Conservation (phyloP, 2,797 vertebrate species). For the Distichodus sexfasciatus region DNA sequence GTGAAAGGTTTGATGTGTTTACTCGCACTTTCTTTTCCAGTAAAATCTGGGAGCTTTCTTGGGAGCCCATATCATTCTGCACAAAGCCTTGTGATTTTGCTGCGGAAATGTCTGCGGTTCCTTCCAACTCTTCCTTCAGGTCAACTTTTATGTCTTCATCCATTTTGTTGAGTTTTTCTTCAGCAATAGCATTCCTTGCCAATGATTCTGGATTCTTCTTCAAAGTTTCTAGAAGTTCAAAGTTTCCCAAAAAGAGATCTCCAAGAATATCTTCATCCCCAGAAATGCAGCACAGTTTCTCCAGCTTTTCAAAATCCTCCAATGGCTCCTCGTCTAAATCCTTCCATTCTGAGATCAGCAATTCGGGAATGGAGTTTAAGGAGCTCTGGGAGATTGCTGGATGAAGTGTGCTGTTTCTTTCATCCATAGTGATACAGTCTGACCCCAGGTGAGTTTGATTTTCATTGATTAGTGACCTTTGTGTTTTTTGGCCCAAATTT, state of each 20-base stretch:
- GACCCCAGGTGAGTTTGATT: conserved; percentile 52
- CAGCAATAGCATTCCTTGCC: conserved; percentile 22
- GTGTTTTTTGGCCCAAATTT: conserved; percentile 62
- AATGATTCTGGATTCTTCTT: conserved; percentile 72
- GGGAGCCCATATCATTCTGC: conserved; percentile 26
- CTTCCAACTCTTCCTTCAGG: conserved; percentile 49
- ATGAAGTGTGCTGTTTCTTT: conserved; percentile 47
- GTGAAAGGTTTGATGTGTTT: conserved; percentile 43
- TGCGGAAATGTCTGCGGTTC: conserved; percentile 40
- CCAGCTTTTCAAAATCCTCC: conserved; percentile 82
- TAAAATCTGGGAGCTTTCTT: conserved; percentile 36
- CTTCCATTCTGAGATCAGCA: conserved; percentile 83
- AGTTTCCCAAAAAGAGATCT: conserved; percentile 74
- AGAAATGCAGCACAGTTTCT: conserved; percentile 78
- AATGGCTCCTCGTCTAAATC: conserved; percentile 78
- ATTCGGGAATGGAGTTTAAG: conserved; percentile 71
- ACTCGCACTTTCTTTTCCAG: conserved; percentile 46
- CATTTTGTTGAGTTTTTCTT: conserved; percentile 29
- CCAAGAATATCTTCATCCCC: conserved; percentile 75
- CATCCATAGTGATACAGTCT: conserved; percentile 47
- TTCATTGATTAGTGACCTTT: conserved; percentile 35
- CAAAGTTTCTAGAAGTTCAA: conserved; percentile 76
- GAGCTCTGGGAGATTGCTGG: conserved; percentile 59
- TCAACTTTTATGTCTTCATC: conserved; percentile 42
- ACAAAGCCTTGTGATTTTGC: conserved; percentile 26